A percentile compares a stretch with the other conserved stretches of the same genome.
phyloP scores from a whole-genome alignment of 2,797 vertebrate genomes.

The Apodemus agrarius region DNA sequence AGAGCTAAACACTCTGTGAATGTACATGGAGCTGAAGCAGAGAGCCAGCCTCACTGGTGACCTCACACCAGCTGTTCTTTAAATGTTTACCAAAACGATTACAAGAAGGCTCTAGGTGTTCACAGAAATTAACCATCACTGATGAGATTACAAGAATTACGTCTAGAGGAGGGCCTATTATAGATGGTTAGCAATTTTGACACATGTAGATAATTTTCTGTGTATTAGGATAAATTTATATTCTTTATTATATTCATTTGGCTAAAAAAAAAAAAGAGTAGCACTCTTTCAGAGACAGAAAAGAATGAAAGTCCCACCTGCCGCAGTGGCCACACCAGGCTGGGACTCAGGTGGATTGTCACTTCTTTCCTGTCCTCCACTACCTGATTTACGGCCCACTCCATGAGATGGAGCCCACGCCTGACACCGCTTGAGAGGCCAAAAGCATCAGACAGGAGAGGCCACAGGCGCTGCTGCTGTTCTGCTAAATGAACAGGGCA shows the following conservation, averaged over 20 bases:
- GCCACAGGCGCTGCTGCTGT: neutral
- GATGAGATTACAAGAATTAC: constrained; percentile 1
- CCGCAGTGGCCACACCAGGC: constrained; percentile 56
- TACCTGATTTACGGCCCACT: neutral
- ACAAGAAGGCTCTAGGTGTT: constrained; percentile 21
- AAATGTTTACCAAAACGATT: constrained; percentile 48
- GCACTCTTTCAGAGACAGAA: neutral
- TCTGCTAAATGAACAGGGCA: neutral
- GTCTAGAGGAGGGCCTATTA: neutral
- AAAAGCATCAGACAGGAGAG: neutral
- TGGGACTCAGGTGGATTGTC: neutral
- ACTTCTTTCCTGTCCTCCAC: neutral
- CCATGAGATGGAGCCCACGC: neutral
- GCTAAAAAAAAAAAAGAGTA: constrained; percentile 39
- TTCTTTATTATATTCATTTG: constrained; percentile 31
- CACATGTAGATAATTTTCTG: neutral
- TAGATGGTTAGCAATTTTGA: neutral
- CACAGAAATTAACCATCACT: neutral
- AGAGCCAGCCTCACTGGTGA: neutral
- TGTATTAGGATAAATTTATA: neutral
- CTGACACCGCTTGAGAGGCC: neutral
- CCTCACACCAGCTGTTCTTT: neutral
- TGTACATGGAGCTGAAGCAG: neutral
- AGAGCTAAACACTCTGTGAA: neutral
- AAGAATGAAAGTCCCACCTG: constrained; percentile 81